These are phyloP conservation scores for Mactromeris polynyma DNA, from an alignment of 2,888 invertebrate species.

Conservation along the genomic window DNA sequence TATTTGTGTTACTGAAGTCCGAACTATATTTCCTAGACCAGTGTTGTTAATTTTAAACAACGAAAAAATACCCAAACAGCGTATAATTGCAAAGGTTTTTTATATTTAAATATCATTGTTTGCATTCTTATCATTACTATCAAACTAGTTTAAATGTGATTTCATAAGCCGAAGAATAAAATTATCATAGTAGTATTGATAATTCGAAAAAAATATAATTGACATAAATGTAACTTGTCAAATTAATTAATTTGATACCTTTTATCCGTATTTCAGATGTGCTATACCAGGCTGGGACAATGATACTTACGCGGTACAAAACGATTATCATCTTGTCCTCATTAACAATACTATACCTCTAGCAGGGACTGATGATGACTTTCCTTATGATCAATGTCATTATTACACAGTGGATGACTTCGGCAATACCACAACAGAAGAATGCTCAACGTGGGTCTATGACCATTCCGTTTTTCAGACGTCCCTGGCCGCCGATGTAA, in stretches of 20 bases:
- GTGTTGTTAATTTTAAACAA: too few species aligned
- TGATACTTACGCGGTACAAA: constrained; percentile 72
- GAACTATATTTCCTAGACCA: too few species aligned
- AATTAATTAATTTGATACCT: too few species aligned
- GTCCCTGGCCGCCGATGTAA: constrained; percentile 47
- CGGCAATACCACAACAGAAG: constrained; percentile 2
- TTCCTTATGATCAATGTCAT: constrained; percentile 63
- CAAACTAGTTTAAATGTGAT: not conserved
- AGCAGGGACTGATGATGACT: constrained; percentile 38
- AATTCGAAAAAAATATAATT: too few species aligned
- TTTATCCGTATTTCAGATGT: constrained; percentile 61
- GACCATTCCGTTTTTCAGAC: constrained; percentile 46
- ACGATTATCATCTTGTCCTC: constrained; percentile 47
- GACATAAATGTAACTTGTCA: too few species aligned
- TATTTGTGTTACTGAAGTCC: too few species aligned
- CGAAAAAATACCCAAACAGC: too few species aligned
- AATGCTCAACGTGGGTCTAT: constrained; percentile 56
- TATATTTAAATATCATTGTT: not conserved
- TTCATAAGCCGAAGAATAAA: not conserved
- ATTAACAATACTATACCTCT: constrained; percentile 68
- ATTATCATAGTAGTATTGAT: not conserved
- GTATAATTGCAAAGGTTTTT: too few species aligned
- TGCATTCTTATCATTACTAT: not conserved
- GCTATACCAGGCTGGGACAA: constrained; percentile 71
- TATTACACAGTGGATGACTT: constrained; percentile 7